Conservation (phyloP, 2,113 vertebrate species). For the Meriones unguiculatus region DNA sequence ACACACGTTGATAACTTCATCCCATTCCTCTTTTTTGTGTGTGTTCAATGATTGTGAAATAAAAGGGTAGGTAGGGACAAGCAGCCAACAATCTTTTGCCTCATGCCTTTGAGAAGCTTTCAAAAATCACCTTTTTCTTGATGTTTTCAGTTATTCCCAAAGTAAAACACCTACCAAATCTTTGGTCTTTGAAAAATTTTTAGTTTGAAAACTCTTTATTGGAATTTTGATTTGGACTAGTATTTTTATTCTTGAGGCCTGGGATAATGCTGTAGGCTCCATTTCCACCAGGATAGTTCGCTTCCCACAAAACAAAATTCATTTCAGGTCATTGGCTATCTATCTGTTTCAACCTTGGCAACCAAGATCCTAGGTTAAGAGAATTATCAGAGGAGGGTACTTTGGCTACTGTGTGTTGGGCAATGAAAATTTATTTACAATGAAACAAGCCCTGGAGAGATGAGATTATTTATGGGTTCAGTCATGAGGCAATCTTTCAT, state of each 20-base stretch:
- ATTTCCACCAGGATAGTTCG: not conserved
- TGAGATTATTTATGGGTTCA: rapidly evolving
- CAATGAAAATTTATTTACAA: not conserved
- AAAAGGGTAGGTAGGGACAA: not conserved
- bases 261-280: not conserved
- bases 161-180: not conserved
- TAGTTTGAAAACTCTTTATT: conserved; percentile 21
- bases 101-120: not conserved
- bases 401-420: not conserved
- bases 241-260: not conserved
- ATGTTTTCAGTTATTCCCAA: not conserved
- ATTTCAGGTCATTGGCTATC: not conserved
- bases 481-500: not conserved
- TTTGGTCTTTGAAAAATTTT: not conserved
- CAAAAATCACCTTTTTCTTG: not conserved
- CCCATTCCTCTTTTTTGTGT: not conserved
- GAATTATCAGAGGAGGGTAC: not conserved
- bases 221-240: conserved; percentile 27
- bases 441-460: not conserved
- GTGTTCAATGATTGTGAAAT: not conserved
- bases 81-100: not conserved
- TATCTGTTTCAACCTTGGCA: not conserved
- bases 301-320: conserved; percentile 4
- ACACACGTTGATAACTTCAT: not conserved
- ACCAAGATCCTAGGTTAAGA: not conserved